Percentiles rank a stretch among this genome's conserved stretches.
These are phyloP conservation scores for Corythornis vintsioides DNA, from an alignment of 2,113 vertebrate species.

Conservation along the genomic window DNA sequence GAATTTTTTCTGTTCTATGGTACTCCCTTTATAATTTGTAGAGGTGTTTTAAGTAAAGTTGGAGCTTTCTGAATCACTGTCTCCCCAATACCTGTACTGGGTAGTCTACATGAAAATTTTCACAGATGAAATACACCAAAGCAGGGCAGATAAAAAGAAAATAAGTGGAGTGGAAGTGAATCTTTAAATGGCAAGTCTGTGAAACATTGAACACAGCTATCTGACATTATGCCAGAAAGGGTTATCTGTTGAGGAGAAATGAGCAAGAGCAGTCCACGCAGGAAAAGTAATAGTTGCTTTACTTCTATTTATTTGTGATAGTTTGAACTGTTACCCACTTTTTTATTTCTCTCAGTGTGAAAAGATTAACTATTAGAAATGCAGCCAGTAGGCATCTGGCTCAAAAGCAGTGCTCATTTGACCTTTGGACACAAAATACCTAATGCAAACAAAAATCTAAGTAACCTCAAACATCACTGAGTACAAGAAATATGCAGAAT, in stretches of 20 bases:
- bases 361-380: constrained; percentile 60
- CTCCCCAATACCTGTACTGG: background rate
- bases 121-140: constrained; percentile 39
- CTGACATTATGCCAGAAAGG: constrained; percentile 55
- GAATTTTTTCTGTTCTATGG: background rate
- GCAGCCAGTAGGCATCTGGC: constrained; percentile 46
- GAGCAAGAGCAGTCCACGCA: constrained; percentile 46
- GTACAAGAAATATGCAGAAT: constrained; percentile 24
- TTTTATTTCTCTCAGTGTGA: constrained; percentile 53
- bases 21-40: constrained; percentile 23
- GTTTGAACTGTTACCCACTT: constrained; percentile 8
- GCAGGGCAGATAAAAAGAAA: constrained; percentile 58
- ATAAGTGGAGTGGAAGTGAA: constrained; percentile 61
- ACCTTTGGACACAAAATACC: constrained; percentile 51
- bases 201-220: constrained; percentile 66
- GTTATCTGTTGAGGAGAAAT: constrained; percentile 65
- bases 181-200: constrained; percentile 66
- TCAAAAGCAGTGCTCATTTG: constrained; percentile 66
- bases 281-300: constrained; percentile 54
- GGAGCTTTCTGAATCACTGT: background rate
- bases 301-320: constrained; percentile 65
- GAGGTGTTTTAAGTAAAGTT: background rate
- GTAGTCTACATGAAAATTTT: constrained; percentile 50
- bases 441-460: constrained; percentile 60
- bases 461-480: constrained; percentile 32